Percentiles rank a stretch among this genome's conserved stretches.
phyloP scores from a whole-genome alignment of 37 sponge, comb jelly and placozoan species.

The Beroe forskalii region DNA sequence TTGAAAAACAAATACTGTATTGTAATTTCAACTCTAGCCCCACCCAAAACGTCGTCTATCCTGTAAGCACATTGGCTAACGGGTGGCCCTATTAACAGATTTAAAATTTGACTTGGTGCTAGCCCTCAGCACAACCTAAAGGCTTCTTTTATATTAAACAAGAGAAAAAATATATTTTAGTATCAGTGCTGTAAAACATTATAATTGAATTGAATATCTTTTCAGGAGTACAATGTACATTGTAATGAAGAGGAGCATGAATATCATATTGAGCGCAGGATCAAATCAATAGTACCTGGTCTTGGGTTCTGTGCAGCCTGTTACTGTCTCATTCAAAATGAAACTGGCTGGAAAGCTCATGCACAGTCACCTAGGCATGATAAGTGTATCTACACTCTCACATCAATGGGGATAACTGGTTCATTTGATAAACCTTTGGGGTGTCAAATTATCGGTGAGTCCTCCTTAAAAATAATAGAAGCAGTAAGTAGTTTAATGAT shows the following conservation, averaged over 20 bases:
- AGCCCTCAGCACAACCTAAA: too few species aligned
- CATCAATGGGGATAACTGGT: not conserved
- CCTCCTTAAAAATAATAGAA: too few species aligned
- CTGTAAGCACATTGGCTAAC: too few species aligned
- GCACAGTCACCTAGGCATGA: not conserved
- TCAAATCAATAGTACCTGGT: conserved; percentile 25
- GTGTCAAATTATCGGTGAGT: not conserved
- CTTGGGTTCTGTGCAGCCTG: conserved; percentile 50
- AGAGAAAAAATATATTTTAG: too few species aligned
- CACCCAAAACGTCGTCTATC: too few species aligned
- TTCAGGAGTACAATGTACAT: not conserved
- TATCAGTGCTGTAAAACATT: too few species aligned
- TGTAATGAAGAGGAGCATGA: conserved; percentile 37
- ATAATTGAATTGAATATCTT: not conserved
- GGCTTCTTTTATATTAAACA: too few species aligned
- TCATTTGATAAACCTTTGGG: conserved; percentile 4
- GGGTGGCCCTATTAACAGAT: too few species aligned
- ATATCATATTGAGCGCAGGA: not conserved
- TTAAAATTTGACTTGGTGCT: too few species aligned
- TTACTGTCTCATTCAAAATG: conserved; percentile 21
- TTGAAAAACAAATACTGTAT: too few species aligned
- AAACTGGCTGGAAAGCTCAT: not conserved
- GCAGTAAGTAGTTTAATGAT: too few species aligned
- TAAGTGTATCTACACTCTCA: conserved; percentile 15
- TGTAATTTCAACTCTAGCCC: too few species aligned